Base-by-base conservation (phyloP, 2,888 invertebrate genomes). In the Cerastoderma edule region DNA sequence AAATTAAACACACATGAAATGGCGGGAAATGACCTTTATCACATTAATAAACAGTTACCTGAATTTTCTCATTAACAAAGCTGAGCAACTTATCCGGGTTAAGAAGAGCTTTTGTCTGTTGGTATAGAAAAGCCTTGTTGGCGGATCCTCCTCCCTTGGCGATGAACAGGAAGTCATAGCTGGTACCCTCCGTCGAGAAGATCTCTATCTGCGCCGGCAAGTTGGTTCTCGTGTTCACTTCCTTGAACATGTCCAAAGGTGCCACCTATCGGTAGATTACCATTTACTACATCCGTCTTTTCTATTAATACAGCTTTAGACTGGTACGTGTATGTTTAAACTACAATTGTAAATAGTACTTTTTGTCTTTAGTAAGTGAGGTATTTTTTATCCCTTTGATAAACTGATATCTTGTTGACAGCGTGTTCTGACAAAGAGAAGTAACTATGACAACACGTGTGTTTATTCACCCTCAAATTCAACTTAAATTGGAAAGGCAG, bases 81-180 rank as follows among this genome's bases (percentile, higher is more conserved):
- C 76, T 80, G 44, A 92, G 56, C 6, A 93, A 84, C 83, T 90
- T 92, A 30, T 92, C 90, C 8, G 91, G 92, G 75, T 92, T 93
- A 24, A 93, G 85, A 28, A 93, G 77, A 24, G 93, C 92, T 73
- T 93, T 93, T 13, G 93, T 93, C 79, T 93, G 92, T 78, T 93
- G 93, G 78, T 86, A 93, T 27, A 93, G 88, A 73, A 91, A 93
- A 10, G 92, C 89, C 77, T 93, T 93, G 80, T 93, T 93, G 33
- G 93, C 93, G 0, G 93, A 93, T 0, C 93, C 93, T 4, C 93
- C 93, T 13, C 91, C 93, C 85, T 93, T 93, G 30, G 93, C 93
- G 24, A 93, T 88, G 84, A 93, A 93, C 69, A 92, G 86, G 79
- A 93, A 93, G 72, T 93, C 88, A 81, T 93, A 93, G 73, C 91